Evolutionary conservation across 2,888 invertebrate species (phyloP).

Genomic region (Sarcophaga rosellei): DNA sequence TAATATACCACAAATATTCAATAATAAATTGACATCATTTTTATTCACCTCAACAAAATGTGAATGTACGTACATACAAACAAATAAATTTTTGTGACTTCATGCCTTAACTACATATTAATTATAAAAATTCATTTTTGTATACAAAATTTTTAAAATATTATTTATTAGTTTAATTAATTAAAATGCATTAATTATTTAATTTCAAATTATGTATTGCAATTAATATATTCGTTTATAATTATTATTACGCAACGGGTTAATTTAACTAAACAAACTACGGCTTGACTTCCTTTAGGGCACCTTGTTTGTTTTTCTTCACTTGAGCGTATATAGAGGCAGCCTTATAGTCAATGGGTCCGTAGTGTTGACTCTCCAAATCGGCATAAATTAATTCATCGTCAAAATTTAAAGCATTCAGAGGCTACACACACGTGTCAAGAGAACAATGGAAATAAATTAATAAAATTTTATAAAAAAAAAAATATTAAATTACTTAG

Average conservation of each 20-base stretch:
- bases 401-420: conserved; percentile 85
- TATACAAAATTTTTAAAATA: background rate
- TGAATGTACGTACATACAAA: background rate
- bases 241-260: too few relatives aligned
- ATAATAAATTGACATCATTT: background rate
- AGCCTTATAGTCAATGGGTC: conserved; percentile 95
- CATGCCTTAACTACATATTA: too few relatives aligned
- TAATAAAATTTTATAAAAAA: conserved; percentile 14
- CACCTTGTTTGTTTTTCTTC: conserved; percentile 83
- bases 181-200: conserved; percentile 51
- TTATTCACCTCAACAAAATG: background rate
- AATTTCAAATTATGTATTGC: background rate
- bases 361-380: conserved; percentile 93
- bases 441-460: background rate
- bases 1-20: background rate
- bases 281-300: conserved; percentile 76
- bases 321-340: conserved; percentile 91
- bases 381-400: conserved; percentile 94
- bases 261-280: conserved; percentile 25
- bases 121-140: background rate
- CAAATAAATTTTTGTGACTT: too few relatives aligned
- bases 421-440: conserved; percentile 84
- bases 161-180: background rate
- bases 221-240: background rate
- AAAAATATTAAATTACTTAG: background rate